These are phyloP conservation scores for Trissonchulus sp. DNA, from an alignment of 2,888 invertebrate species.

Conservation along the genomic window DNA sequence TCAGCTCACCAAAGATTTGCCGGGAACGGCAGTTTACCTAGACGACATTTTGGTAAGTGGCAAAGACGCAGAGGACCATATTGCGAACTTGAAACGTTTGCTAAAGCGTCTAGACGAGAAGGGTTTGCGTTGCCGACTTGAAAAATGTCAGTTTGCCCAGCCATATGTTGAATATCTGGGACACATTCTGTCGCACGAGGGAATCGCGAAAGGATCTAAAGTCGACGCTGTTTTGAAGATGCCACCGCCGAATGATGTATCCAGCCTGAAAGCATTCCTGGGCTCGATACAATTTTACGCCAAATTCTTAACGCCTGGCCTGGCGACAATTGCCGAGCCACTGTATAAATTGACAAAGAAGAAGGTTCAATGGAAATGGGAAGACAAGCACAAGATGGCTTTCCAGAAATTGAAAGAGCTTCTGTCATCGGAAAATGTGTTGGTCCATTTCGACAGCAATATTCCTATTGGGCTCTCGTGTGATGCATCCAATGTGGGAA, in stretches of 20 bases:
- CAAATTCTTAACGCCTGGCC: constrained; percentile 27
- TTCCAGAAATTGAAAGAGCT: constrained; percentile 27
- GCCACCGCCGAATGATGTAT: constrained; percentile 31
- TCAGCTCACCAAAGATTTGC: constrained; percentile 29
- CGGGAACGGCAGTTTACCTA: constrained; percentile 32
- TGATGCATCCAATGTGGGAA: constrained; percentile 13
- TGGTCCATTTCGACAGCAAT: constrained; percentile 10
- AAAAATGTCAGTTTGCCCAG: constrained; percentile 29
- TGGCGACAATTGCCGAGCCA: constrained; percentile 15
- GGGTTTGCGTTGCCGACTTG: constrained; percentile 30
- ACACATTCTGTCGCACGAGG: constrained; percentile 25
- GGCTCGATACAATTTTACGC: constrained; percentile 31
- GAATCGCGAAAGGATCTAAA: constrained; percentile 29
- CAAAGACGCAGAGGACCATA: background rate
- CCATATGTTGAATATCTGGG: no score
- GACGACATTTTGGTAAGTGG: constrained; percentile 25
- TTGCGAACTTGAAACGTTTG: background rate
- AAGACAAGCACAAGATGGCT: constrained; percentile 23
- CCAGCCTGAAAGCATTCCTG: constrained; percentile 30
- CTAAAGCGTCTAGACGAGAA: constrained; percentile 18
- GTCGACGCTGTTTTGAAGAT: constrained; percentile 29
- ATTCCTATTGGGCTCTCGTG: constrained; percentile 8
- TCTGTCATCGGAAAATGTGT: constrained; percentile 18
- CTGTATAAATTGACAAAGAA: constrained; percentile 22
- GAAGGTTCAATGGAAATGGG: constrained; percentile 11